Evolutionary conservation across 2,888 invertebrate genomes (phyloP).

Genomic region (Resseliella maxima): DNA sequence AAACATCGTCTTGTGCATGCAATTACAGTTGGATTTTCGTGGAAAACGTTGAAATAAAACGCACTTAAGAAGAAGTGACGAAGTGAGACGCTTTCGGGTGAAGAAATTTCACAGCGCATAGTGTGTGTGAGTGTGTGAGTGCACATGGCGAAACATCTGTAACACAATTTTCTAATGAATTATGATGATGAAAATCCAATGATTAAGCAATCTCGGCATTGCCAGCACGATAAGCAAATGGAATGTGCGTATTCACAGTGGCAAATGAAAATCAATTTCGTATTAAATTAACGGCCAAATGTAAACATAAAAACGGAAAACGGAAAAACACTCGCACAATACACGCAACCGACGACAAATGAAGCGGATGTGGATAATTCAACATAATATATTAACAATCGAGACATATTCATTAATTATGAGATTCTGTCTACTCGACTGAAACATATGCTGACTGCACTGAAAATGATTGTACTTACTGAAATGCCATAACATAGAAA

Average conservation of each 20-base stretch:
- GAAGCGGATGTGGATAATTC: conserved; percentile 37
- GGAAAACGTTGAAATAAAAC: background rate
- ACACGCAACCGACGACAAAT: background rate
- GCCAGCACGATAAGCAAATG: background rate
- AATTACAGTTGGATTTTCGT: background rate
- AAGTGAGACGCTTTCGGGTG: background rate
- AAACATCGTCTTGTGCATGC: background rate
- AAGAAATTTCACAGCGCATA: background rate
- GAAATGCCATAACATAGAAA: background rate
- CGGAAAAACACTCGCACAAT: background rate
- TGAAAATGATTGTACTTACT: background rate
- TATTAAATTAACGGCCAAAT: conserved; percentile 37
- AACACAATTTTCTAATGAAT: background rate
- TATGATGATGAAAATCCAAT: background rate
- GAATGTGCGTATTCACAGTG: background rate
- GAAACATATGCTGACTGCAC: conserved; percentile 25
- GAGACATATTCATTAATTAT: conserved; percentile 33
- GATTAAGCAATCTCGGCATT: too few species aligned
- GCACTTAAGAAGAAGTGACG: too few species aligned
- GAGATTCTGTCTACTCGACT: background rate
- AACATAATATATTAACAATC: conserved; percentile 23
- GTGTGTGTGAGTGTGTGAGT: background rate
- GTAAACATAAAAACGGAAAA: background rate
- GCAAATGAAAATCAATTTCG: background rate
- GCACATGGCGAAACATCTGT: background rate